Conservation (phyloP, 2,113 vertebrate species). For the Psilopogon haemacephalus region DNA sequence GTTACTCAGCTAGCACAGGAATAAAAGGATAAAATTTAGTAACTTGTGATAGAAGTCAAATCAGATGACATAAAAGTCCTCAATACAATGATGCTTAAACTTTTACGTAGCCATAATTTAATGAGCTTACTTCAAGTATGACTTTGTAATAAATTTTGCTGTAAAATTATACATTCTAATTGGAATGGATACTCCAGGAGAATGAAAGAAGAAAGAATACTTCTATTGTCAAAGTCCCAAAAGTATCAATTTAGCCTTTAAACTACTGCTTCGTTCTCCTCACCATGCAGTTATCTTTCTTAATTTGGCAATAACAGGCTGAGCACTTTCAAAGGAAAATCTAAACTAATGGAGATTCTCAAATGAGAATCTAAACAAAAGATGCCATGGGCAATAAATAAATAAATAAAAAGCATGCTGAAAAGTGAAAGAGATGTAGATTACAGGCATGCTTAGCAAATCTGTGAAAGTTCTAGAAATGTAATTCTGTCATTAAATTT, state of each 20-base stretch:
- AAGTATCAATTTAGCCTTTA: slow-evolving; percentile 1
- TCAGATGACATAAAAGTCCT: slow-evolving; percentile 10
- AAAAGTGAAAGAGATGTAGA: background rate
- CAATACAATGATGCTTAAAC: background rate
- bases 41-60: background rate
- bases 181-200: background rate
- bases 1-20: background rate
- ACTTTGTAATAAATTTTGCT: background rate
- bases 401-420: background rate
- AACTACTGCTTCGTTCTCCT: background rate
- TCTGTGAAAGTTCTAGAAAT: background rate
- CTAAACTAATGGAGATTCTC: too few species aligned
- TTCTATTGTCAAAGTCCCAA: background rate
- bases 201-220: background rate
- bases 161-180: background rate
- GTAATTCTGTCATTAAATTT: background rate
- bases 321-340: background rate
- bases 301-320: background rate
- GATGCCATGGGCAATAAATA: background rate
- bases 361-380: background rate
- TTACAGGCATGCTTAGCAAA: background rate
- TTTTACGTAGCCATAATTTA: background rate
- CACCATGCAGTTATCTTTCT: background rate
- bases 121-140: background rate
- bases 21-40: slow-evolving; percentile 3